Percentiles rank a stretch among this genome's conserved stretches.
Conservation (phyloP, 1,140 invertebrate genomes). For the Achatina immaculata region DNA sequence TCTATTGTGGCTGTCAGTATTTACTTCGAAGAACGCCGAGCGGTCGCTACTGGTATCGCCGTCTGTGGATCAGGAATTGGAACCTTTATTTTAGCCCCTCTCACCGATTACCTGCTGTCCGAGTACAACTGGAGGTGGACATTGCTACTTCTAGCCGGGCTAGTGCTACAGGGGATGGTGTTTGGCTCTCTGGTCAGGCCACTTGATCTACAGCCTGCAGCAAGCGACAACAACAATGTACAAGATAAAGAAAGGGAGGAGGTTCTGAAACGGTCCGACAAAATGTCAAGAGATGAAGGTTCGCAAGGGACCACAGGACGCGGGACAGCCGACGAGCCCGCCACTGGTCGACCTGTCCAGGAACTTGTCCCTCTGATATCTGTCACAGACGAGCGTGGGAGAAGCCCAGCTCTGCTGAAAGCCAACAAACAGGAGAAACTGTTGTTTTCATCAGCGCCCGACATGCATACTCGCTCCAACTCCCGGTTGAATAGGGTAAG, state of each 20-base stretch:
- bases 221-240: background rate
- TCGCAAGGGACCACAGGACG: no score
- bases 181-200: conserved; percentile 97
- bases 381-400: conserved; percentile 17
- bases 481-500: background rate
- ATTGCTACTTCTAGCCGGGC: conserved; percentile 78
- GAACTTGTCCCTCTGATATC: conserved; percentile 13
- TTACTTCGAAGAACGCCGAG: conserved; percentile 97
- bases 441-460: background rate
- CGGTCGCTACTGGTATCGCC: conserved; percentile 97
- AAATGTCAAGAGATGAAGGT: conserved; percentile 73
- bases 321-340: background rate
- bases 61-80: conserved; percentile 95
- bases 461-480: background rate
- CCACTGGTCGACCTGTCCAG: background rate
- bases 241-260: background rate
- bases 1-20: conserved; percentile 97
- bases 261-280: background rate
- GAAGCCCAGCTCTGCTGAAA: background rate
- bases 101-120: conserved; percentile 78
- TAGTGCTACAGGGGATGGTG: conserved; percentile 92
- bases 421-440: background rate
- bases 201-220: conserved; percentile 69
- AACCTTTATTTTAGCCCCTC: conserved; percentile 81
- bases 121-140: conserved; percentile 81